Base-by-base conservation (phyloP, 2,888 invertebrate species). In the Mystacides longicornis region DNA sequence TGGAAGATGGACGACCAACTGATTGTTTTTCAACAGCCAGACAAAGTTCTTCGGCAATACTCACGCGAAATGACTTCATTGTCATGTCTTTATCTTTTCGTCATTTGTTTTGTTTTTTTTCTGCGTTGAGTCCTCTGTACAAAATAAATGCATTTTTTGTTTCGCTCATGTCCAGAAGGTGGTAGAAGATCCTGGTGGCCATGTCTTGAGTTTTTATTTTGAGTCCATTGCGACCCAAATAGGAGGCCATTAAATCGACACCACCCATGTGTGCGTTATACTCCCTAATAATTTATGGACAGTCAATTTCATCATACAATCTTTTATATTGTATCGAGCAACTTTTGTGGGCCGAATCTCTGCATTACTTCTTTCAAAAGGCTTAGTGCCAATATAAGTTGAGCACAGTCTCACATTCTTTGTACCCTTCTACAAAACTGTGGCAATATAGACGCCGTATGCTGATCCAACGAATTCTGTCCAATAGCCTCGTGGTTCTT, bases 101-200 rank as follows among this genome's bases (percentile, higher is more conserved):
- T 14, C 9, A 7, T n/a, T n/a, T n/a, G 14, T 7, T 43, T 43
- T 43, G 7, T 5, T 43, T 43, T 5, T 43, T 43, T 5, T 43
- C 43, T 14, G 43, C 16, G 43, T 43, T 43, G 16, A 43, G 43
- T 43, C 43, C 16, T 43, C 43, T 43, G 16, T 43, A 43, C 16
- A 43, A 43, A 43, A 43, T 43, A 5, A 43, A 43, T 18, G 43
- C 43, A 43, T 43, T 43, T n/a, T 55, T 58, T 5, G 43, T 43
- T 43, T 14, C 16, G 18, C 11, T n/a, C 43, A 43, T 43, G 43
- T 43, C 43, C 18, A 43, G 43, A 43, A 43, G 18, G 16, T 43
- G 43, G 43, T 43, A 43, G 16, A 43, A 43, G 43, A 43, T 43
- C 43, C 43, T 43, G 16, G 43, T 43, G 7, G 43, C 43, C 43